phyloP scores from a whole-genome alignment of 1,140 invertebrate species.

The Pachypeltis micranthus region DNA sequence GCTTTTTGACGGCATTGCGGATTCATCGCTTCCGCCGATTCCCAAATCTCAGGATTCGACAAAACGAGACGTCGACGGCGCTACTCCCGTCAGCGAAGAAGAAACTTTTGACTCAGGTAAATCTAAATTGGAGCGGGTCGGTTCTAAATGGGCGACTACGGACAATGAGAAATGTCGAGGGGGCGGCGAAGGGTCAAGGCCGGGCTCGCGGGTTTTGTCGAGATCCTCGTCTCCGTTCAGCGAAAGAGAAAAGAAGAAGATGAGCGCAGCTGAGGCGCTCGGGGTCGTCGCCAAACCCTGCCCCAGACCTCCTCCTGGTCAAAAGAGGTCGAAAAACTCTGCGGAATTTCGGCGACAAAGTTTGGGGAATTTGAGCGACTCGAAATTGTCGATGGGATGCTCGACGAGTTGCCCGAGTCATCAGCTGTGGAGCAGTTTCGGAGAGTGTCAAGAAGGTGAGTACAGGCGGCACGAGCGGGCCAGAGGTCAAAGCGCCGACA shows the following conservation, averaged over 20 bases:
- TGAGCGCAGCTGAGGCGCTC: slow-evolving; percentile 29
- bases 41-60: neutral
- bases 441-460: slow-evolving; percentile 20
- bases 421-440: slow-evolving; percentile 25
- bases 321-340: slow-evolving; percentile 19
- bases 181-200: slow-evolving; percentile 2
- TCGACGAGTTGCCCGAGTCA: slow-evolving; percentile 22
- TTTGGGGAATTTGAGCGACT: slow-evolving; percentile 28
- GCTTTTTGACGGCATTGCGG: neutral
- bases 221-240: slow-evolving; percentile 26
- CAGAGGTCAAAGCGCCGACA: slow-evolving; percentile 25
- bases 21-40: neutral
- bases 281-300: slow-evolving; percentile 30
- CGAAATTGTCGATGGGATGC: slow-evolving; percentile 25
- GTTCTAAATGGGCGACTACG: slow-evolving; percentile 21
- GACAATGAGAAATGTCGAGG: slow-evolving; percentile 20
- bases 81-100: slow-evolving; percentile 10
- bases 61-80: neutral
- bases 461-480: slow-evolving; percentile 21
- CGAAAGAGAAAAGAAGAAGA: slow-evolving; percentile 20
- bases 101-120: neutral
- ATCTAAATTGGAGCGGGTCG: neutral
- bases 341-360: slow-evolving; percentile 27
- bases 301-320: slow-evolving; percentile 24
- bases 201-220: slow-evolving; percentile 24